Evolutionary conservation across 2,888 invertebrate genomes (phyloP).

Genomic region (Nomada lathburiana): DNA sequence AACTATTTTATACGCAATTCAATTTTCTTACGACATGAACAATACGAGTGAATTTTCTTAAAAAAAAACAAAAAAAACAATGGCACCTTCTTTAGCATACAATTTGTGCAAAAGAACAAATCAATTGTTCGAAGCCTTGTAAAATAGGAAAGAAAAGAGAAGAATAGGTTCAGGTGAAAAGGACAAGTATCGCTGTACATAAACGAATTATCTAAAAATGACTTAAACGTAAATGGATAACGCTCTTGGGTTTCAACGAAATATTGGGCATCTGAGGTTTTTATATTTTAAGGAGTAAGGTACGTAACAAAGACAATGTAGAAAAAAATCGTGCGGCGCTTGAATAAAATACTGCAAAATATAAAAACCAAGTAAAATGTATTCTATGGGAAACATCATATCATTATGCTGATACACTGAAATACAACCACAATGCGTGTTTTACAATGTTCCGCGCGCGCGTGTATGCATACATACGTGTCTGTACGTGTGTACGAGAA

Average conservation of each 20-base stretch:
- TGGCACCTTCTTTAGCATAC: background rate
- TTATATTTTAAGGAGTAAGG: background rate
- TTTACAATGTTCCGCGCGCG: slow-evolving; percentile 77
- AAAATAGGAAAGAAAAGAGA: background rate
- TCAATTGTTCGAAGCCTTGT: background rate
- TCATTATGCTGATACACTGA: slow-evolving; percentile 84
- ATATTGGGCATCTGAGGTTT: background rate
- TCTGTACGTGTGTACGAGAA: slow-evolving; percentile 46
- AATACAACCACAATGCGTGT: slow-evolving; percentile 81
- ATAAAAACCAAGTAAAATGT: slow-evolving; percentile 84
- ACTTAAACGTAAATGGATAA: background rate
- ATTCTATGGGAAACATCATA: slow-evolving; percentile 84
- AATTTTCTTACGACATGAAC: no score
- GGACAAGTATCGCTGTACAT: background rate
- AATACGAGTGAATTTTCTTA: background rate
- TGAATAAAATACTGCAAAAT: slow-evolving; percentile 79
- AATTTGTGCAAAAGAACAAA: slow-evolving; percentile 3
- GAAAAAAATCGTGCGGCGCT: slow-evolving; percentile 13
- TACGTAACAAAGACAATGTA: background rate
- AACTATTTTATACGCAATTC: background rate
- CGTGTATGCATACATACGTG: slow-evolving; percentile 74
- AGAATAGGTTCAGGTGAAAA: background rate
- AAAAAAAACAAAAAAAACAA: slow-evolving; percentile 17
- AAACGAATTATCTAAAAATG: background rate
- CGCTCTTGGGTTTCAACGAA: background rate